Conservation (phyloP, 2,113 vertebrate species). For the Aythya baeri region DNA sequence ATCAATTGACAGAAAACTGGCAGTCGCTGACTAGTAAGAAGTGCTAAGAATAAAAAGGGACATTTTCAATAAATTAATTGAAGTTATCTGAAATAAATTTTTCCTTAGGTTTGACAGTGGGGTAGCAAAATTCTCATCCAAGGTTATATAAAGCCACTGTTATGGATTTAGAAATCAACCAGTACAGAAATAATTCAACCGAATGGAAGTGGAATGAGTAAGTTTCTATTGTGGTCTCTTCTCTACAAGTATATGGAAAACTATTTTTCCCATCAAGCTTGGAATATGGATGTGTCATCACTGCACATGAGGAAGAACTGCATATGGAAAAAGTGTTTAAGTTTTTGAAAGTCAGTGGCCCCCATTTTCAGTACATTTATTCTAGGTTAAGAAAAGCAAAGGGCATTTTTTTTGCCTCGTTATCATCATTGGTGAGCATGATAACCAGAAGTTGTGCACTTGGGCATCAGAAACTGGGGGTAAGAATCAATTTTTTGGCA, state of each 20-base stretch:
- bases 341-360: background rate
- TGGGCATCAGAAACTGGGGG: background rate
- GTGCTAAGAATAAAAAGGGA: slow-evolving; percentile 70
- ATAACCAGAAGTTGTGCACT: background rate
- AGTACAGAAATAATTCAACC: slow-evolving; percentile 18
- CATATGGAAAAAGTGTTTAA: background rate
- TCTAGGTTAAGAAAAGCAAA: background rate
- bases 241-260: background rate
- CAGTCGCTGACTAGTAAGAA: slow-evolving; percentile 83
- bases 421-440: background rate
- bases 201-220: background rate
- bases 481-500: background rate
- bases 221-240: background rate
- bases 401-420: background rate
- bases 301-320: background rate
- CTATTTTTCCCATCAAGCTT: background rate
- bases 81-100: background rate
- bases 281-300: background rate
- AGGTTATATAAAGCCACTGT: background rate
- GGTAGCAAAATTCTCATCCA: slow-evolving; percentile 3
- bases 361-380: background rate
- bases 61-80: background rate
- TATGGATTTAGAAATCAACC: background rate
- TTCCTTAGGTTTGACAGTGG: background rate
- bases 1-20: slow-evolving; percentile 90